Conservation (phyloP, 37 sponge, comb jelly and placozoan species). For the Dysidea cf. avara region DNA sequence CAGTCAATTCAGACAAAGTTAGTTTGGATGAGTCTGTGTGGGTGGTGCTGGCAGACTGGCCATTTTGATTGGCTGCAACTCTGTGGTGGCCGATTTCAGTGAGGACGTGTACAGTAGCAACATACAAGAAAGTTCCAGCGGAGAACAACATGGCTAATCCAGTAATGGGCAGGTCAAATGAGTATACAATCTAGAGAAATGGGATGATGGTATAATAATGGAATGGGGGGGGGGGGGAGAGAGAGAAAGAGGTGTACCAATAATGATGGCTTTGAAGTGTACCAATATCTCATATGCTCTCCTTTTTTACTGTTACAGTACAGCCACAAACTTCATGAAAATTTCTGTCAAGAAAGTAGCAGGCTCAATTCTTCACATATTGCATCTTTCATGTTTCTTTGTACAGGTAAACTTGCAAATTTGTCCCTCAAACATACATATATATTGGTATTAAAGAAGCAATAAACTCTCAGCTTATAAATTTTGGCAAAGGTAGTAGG, state of each 20-base stretch:
- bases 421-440: too few relatives aligned
- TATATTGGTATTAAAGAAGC: too few relatives aligned
- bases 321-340: too few relatives aligned
- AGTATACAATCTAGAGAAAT: conserved; percentile 43
- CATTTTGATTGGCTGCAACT: not conserved
- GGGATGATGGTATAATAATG: not conserved
- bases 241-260: not conserved
- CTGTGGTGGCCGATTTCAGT: conserved; percentile 67
- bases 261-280: not conserved
- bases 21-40: conserved; percentile 27
- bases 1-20: conserved; percentile 42
- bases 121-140: conserved; percentile 98
- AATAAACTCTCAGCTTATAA: too few relatives aligned
- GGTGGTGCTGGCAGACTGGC: not conserved
- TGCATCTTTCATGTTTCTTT: too few relatives aligned
- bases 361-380: too few relatives aligned
- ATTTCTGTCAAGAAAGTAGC: too few relatives aligned
- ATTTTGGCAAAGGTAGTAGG: too few relatives aligned
- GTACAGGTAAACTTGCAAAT: too few relatives aligned
- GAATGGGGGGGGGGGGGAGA: too few relatives aligned
- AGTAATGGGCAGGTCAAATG: conserved; percentile 62
- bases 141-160: conserved; percentile 96
- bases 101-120: conserved; percentile 97
- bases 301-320: not conserved
- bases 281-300: not conserved